These are phyloP conservation scores for Palloptera scutellata DNA, from an alignment of 2,888 invertebrate species.

Conservation along the genomic window DNA sequence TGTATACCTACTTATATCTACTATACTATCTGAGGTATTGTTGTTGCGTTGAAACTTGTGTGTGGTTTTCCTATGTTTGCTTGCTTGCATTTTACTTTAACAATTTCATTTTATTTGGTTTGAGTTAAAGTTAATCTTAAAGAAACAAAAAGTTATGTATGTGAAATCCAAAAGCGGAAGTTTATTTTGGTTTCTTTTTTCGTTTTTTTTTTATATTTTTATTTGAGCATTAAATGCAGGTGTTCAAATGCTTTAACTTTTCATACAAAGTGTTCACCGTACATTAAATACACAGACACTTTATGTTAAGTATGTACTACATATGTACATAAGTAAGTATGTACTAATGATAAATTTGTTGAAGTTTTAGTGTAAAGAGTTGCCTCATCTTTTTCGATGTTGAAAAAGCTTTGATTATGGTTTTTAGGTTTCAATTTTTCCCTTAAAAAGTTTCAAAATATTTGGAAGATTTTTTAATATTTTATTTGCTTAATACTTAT, in stretches of 20 bases:
- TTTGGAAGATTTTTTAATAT: too few relatives aligned
- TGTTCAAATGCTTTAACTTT: not conserved
- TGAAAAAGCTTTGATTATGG: too few relatives aligned
- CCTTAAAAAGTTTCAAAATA: too few relatives aligned
- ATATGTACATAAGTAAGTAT: not conserved
- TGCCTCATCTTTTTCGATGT: too few relatives aligned
- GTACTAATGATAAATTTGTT: too few relatives aligned
- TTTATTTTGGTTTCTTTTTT: conserved; percentile 20
- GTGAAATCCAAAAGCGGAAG: conserved; percentile 18
- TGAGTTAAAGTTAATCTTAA: too few relatives aligned
- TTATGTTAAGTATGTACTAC: conserved; percentile 6
- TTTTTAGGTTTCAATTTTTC: too few relatives aligned
- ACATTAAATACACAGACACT: not conserved
- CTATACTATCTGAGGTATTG: not conserved
- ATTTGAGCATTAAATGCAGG: not conserved
- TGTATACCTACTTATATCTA: not conserved
- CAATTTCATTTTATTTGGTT: too few relatives aligned
- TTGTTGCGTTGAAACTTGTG: conserved; percentile 1
- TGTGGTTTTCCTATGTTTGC: not conserved
- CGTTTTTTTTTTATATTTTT: not conserved
- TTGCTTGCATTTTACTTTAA: not conserved
- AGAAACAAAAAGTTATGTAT: conserved; percentile 19
- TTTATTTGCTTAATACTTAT: too few relatives aligned
- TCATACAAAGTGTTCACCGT: too few relatives aligned
- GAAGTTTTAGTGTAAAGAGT: too few relatives aligned